These are phyloP conservation scores for Tricholaema leucomelas DNA, from an alignment of 2,113 vertebrate genomes.

Conservation along the genomic window DNA sequence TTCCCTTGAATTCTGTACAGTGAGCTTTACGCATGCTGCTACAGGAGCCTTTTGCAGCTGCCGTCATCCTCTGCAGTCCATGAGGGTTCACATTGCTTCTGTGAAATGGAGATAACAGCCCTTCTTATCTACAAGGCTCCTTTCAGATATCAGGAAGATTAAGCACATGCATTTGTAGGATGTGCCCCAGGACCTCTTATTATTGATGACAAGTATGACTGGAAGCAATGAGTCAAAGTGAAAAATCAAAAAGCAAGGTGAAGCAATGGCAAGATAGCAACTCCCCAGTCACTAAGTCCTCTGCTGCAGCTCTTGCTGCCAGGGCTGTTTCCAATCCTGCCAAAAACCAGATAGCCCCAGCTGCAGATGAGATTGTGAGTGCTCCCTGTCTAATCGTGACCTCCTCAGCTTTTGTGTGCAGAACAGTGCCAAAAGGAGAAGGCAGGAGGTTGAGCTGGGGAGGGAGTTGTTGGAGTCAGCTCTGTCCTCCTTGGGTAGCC, in stretches of 20 bases:
- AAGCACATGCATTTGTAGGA: background rate
- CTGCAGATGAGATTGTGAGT: background rate
- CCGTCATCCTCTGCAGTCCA: background rate
- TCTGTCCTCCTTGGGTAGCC: accelerated
- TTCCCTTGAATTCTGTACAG: background rate
- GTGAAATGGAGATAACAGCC: background rate
- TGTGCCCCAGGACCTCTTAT: background rate
- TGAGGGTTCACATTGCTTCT: background rate
- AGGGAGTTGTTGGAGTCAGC: background rate
- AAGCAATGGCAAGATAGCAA: background rate
- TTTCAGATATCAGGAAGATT: constrained; percentile 46
- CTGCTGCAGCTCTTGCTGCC: background rate
- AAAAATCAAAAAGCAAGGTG: constrained; percentile 13
- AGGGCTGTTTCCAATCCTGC: background rate
- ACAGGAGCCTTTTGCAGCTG: background rate
- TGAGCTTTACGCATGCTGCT: accelerated
- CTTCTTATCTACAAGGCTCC: background rate
- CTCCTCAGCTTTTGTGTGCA: accelerated
- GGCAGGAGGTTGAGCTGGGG: accelerated
- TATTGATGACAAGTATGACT: background rate
- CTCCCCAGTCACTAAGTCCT: background rate
- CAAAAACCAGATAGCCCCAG: background rate
- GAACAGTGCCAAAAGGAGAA: background rate
- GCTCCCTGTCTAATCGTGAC: background rate
- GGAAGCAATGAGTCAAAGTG: constrained; percentile 40